phyloP scores from a whole-genome alignment of 2,888 invertebrate genomes.

The Mystacides longicornis region DNA sequence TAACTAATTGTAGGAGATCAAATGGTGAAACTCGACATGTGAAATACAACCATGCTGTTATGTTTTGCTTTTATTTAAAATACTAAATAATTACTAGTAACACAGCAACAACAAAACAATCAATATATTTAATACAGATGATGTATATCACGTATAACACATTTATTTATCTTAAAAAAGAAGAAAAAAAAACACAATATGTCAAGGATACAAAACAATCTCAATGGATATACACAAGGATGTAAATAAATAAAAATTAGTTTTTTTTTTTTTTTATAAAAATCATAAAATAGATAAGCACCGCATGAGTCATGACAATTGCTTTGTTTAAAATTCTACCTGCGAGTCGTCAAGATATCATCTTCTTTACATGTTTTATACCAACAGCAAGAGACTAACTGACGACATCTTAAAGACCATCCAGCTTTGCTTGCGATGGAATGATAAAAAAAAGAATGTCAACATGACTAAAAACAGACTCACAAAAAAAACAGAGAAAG shows the following conservation, averaged over 20 bases:
- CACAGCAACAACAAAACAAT: no score
- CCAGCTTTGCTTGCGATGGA: no score
- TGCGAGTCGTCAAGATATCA: no score
- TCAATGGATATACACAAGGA: slow-evolving; percentile 13
- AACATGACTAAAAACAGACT: no score
- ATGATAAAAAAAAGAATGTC: no score
- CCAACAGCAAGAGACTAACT: no score
- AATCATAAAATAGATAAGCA: slow-evolving; percentile 25
- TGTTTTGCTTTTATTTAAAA: neutral
- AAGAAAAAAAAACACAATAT: neutral
- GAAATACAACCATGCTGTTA: neutral
- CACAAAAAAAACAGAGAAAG: no score
- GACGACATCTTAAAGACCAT: no score
- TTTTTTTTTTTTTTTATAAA: no score
- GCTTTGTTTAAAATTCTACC: no score
- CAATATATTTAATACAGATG: neutral
- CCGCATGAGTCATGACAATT: slow-evolving; percentile 20
- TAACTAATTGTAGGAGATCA: slow-evolving; percentile 26
- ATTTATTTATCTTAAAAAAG: slow-evolving; percentile 8
- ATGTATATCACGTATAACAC: neutral
- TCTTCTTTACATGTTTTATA: no score
- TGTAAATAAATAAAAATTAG: slow-evolving; percentile 21
- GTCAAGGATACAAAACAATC: slow-evolving; percentile 12
- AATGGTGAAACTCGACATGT: slow-evolving; percentile 17
- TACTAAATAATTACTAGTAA: neutral